Conservation (phyloP, 2,113 vertebrate species). For the Pao palembangensis region DNA sequence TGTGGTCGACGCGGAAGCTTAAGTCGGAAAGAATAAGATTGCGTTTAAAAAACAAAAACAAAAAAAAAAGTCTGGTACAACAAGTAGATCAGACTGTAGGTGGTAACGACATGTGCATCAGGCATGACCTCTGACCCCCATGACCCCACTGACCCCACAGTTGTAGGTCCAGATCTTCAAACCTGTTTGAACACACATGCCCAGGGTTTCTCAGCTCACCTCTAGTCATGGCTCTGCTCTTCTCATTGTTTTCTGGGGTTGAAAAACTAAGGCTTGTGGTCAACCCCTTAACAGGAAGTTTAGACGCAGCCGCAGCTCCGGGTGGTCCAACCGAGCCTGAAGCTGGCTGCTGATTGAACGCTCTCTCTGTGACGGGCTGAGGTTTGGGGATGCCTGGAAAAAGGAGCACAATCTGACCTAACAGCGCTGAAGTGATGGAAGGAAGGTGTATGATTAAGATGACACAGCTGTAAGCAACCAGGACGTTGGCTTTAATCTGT, state of each 20-base stretch:
- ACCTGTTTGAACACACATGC: not conserved
- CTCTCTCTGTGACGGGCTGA: slow-evolving; percentile 22
- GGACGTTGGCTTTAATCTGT: no score
- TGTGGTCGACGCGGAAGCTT: slow-evolving; percentile 1
- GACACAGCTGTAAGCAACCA: no score
- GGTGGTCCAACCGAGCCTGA: not conserved
- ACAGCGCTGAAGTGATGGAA: not conserved
- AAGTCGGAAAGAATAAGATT: not conserved
- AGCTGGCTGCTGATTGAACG: slow-evolving; percentile 38
- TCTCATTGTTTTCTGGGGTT: slow-evolving; percentile 43
- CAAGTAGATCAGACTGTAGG: not conserved
- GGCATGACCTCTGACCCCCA: not conserved
- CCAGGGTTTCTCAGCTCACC: no score
- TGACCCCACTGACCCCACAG: no score
- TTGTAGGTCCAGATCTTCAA: no score
- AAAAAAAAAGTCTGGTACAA: not conserved
- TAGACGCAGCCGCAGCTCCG: slow-evolving; percentile 25
- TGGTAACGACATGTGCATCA: no score
- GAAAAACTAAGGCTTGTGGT: slow-evolving; percentile 48
- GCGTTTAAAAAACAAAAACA: not conserved
- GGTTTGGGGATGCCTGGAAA: slow-evolving; percentile 55
- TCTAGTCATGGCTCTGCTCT: slow-evolving; percentile 35
- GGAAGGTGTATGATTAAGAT: no score
- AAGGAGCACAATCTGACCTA: not conserved
- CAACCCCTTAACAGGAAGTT: slow-evolving; percentile 69